phyloP scores from a whole-genome alignment of 2,113 vertebrate genomes.

The Amphiprion ocellaris region DNA sequence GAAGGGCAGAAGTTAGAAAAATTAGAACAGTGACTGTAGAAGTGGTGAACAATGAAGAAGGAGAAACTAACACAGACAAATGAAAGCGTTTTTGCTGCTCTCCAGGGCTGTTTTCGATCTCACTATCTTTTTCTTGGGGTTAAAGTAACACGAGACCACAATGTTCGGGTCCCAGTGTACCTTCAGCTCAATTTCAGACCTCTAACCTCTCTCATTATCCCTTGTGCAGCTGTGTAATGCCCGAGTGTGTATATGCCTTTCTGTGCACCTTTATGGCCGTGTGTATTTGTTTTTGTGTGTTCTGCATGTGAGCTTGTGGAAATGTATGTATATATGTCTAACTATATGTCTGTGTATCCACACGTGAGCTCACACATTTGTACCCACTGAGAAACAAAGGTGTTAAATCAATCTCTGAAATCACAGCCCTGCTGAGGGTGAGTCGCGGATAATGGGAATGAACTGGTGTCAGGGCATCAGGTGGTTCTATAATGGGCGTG shows the following conservation, averaged over 20 bases:
- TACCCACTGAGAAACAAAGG: neutral
- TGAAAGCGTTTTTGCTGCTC: constrained; percentile 52
- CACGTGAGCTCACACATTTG: neutral
- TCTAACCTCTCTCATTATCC: constrained; percentile 61
- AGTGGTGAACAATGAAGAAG: constrained; percentile 33
- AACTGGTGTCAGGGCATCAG: constrained; percentile 51
- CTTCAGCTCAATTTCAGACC: constrained; percentile 71
- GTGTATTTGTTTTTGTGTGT: neutral
- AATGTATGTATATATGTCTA: neutral
- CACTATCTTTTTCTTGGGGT: constrained; percentile 52
- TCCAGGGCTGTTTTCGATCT: constrained; percentile 48
- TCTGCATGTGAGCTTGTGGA: neutral
- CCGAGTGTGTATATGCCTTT: neutral
- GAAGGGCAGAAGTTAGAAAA: constrained; percentile 29
- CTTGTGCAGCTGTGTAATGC: constrained; percentile 18
- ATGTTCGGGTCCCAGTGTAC: constrained; percentile 57
- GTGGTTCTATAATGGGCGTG: constrained; percentile 43
- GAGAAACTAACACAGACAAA: constrained; percentile 50
- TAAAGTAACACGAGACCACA: constrained; percentile 67
- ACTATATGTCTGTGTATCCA: neutral
- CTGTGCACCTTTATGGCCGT: neutral
- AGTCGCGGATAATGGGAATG: constrained; percentile 44
- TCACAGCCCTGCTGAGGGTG: constrained; percentile 5
- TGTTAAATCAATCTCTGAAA: constrained; percentile 29
- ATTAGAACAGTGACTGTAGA: constrained; percentile 46